Evolutionary conservation across 1,140 invertebrate species (phyloP).

Genomic region (Pteromalus puparum): DNA sequence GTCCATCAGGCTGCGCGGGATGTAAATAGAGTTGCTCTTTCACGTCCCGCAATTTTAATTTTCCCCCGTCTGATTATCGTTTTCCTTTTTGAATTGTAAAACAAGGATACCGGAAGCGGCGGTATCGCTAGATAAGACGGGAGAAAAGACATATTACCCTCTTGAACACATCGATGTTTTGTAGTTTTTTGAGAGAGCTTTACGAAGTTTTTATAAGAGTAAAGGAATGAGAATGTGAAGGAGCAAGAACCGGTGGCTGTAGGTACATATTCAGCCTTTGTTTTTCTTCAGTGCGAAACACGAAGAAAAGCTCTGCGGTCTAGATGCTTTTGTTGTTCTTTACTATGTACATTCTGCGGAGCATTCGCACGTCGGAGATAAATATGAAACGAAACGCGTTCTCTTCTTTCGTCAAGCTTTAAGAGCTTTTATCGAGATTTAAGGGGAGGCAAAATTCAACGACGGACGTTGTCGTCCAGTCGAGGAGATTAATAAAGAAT

Average conservation of each 20-base stretch:
- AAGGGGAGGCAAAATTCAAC: conserved; percentile 17
- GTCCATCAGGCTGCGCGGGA: conserved; percentile 23
- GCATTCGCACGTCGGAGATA: conserved; percentile 62
- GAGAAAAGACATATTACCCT: conserved; percentile 16
- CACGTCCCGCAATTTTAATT: conserved; percentile 23
- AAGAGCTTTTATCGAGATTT: conserved; percentile 57
- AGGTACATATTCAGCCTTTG: conserved; percentile 16
- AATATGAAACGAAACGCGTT: conserved; percentile 29
- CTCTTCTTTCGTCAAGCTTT: conserved; percentile 24
- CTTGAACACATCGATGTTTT: conserved; percentile 50
- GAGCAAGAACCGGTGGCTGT: conserved; percentile 38
- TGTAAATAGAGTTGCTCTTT: conserved; percentile 17
- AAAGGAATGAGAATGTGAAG: conserved; percentile 4
- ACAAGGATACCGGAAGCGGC: neutral
- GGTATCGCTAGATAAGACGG: conserved; percentile 15
- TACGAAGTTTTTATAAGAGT: conserved; percentile 50
- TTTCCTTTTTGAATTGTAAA: conserved; percentile 21
- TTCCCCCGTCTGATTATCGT: conserved; percentile 30
- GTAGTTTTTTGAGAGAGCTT: conserved; percentile 50
- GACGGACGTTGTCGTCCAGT: conserved; percentile 23
- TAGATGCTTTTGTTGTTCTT: conserved; percentile 64
- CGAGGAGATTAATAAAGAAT: conserved; percentile 55
- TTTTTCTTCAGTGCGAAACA: conserved; percentile 26
- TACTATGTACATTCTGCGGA: conserved; percentile 63
- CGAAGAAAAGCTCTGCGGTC: conserved; percentile 57